Percentiles rank a stretch among this genome's conserved stretches.
These are phyloP conservation scores for Drosophila ironensis DNA, from an alignment of 1,140 invertebrate species.

Conservation along the genomic window DNA sequence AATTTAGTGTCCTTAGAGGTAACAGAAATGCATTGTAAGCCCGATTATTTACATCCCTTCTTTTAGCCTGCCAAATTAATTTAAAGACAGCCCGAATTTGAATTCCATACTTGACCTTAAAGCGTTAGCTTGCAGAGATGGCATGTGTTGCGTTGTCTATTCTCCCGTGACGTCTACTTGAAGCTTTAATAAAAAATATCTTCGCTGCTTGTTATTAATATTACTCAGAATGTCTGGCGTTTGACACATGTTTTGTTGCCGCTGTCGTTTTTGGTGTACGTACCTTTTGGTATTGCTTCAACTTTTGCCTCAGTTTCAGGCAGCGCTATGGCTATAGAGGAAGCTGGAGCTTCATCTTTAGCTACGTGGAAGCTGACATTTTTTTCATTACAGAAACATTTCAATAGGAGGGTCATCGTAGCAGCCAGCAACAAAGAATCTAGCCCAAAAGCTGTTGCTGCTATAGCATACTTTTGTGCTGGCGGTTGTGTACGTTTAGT, in stretches of 20 bases:
- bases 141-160: constrained; percentile 29
- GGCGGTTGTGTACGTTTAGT: constrained; percentile 14
- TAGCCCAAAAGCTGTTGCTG: constrained; percentile 17
- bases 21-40: too few species aligned
- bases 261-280: constrained; percentile 56
- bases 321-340: neutral
- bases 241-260: constrained; percentile 78
- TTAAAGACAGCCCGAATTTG: too few species aligned
- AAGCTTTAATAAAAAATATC: constrained; percentile 80
- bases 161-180: constrained; percentile 57
- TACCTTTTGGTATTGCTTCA: constrained; percentile 20
- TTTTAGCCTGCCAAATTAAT: too few species aligned
- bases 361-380: constrained; percentile 63
- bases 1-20: too few species aligned
- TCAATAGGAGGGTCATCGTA: constrained; percentile 57
- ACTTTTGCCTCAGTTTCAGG: constrained; percentile 2
- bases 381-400: constrained; percentile 78
- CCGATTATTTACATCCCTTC: too few species aligned
- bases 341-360: constrained; percentile 4
- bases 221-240: constrained; percentile 76
- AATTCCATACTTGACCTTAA: constrained; percentile 28
- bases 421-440: constrained; percentile 9
- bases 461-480: neutral
- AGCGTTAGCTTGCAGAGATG: constrained; percentile 18
- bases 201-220: constrained; percentile 76